Base-by-base conservation (phyloP, 1,140 invertebrate genomes). In the Caenorhabditis inopinata region DNA sequence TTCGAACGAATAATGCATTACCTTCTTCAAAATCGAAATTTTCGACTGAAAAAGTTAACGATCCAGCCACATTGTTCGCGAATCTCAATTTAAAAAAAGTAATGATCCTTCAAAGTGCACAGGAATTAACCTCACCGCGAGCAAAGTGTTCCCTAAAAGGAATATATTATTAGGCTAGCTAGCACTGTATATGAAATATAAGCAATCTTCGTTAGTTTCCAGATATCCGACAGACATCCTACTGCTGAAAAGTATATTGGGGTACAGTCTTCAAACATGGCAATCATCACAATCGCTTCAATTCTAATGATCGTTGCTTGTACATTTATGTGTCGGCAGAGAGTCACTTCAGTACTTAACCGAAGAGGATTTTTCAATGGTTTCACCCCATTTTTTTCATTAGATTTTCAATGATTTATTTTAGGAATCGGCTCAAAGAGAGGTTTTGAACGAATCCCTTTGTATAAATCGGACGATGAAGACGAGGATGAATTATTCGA, bases 401-500 rank as follows among this genome's bases (percentile, higher is more conserved):
- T n/a, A n/a, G n/a, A n/a, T n/a, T n/a, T n/a, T n/a, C n/a, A n/a
- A n/a, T 1, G 0, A 48, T 48, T 48, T 18, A n/a, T n/a, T 18
- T 1, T 25, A 53, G 49, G 58, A 68, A 68, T 68, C 0, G 58
- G 58, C 4, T 68, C 58, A 2, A 68, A 68, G 11, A n/a, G 35
- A 29, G 78, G 58, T 21, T 79, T 79, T 25, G 78, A 79, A 48
- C 2, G 78, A 14, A 47, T 79, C 16, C 78, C 78, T 4, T 45
- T 79, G 11, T 79, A 79, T 27, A 79, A 79, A 53, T 46, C 35
- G 16, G 78, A 79, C 11, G 78, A 79, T 12, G 78, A 79, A 18
- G 78, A 79, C 46, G 78, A 79, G 32, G 78, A 79, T 46, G 78
- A 79, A 38, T 29, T 79, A 5, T 79, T 79, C 46, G 78, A 79